Percentiles rank a stretch among this genome's conserved stretches.
Conservation (phyloP, 2,888 invertebrate species). For the Cephus pulcher region DNA sequence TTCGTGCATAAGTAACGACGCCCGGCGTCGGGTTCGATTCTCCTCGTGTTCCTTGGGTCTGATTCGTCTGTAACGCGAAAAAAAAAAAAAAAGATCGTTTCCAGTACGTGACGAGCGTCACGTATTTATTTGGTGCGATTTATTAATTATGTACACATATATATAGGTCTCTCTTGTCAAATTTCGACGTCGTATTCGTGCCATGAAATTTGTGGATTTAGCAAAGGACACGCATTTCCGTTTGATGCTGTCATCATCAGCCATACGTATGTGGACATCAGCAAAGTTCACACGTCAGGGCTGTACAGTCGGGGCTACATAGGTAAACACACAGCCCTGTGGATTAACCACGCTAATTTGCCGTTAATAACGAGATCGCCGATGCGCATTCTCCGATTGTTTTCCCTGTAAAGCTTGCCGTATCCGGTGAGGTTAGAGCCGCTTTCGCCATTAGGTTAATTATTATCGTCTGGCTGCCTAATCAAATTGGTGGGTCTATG, state of each 20-base stretch:
- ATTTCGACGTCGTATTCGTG: not conserved
- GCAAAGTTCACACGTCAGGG: not conserved
- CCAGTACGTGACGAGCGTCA: not conserved
- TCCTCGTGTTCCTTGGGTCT: not conserved
- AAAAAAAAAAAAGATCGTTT: not conserved
- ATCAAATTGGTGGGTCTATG: not conserved
- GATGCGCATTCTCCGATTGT: conserved; percentile 28
- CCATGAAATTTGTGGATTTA: not conserved
- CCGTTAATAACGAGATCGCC: conserved; percentile 31
- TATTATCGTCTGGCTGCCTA: conserved; percentile 27
- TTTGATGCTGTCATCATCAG: not conserved
- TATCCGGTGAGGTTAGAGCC: conserved; percentile 16
- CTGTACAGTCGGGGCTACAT: not conserved
- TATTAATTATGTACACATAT: not conserved
- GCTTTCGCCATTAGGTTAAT: conserved; percentile 33
- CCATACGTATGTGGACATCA: not conserved
- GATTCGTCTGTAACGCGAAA: not conserved
- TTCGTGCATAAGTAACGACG: not conserved
- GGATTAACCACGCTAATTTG: conserved; percentile 36
- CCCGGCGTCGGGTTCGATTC: not conserved
- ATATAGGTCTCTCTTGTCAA: not conserved
- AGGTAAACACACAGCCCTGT: not conserved
- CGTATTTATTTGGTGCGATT: not conserved
- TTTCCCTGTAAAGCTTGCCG: conserved; percentile 21
- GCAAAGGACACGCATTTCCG: not conserved